Base-by-base conservation (phyloP, 2,797 vertebrate genomes). In the Characodon lateralis region DNA sequence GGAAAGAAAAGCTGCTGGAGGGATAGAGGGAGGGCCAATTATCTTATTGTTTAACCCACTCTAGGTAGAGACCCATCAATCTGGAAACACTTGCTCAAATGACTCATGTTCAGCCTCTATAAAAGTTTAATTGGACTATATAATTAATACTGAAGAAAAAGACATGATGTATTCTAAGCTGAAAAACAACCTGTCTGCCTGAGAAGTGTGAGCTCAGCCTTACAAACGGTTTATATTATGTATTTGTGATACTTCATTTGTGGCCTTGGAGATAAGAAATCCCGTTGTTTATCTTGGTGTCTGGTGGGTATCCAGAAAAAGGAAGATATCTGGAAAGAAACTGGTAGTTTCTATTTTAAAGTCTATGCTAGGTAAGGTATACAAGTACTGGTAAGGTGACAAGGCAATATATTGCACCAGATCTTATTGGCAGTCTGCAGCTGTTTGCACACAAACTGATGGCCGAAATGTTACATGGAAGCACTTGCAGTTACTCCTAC, bases 1-100 rank as follows among this genome's bases (percentile, higher is more conserved):
- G 20, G 76, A 63, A 58, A 59, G 68, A 58, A 73, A 55, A 53
- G 73, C 72, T 71, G 59, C 58, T 83, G 56, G 50, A 86, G 70
- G 71, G 39, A 51, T 78, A 35, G 71, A 75, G 81, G 83, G 79
- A 59, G 81, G 87, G 81, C 70, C 88, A 89, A 92, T 94, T 94
- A 94, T 93, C 88, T 89, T 86, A 89, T 92, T 93, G 89, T 92
- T 93, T 90, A 92, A 92, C 83, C 87, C 90, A 88, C 84, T 93
- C 83, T 92, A 81, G 85, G 79, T 91, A 82, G 89, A 90, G 85
- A 81, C 77, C 88, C 93, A 95, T 95, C 92, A 93, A 92, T 94
- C 94, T 91, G 91, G 87, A 93, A 91, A 74, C 87, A 89, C 89
- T 93, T 92, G 83, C 83, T 87, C 85, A 89, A 92, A 91, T 90